Conservation (phyloP, 2,113 vertebrate species). For the Scortum barcoo region DNA sequence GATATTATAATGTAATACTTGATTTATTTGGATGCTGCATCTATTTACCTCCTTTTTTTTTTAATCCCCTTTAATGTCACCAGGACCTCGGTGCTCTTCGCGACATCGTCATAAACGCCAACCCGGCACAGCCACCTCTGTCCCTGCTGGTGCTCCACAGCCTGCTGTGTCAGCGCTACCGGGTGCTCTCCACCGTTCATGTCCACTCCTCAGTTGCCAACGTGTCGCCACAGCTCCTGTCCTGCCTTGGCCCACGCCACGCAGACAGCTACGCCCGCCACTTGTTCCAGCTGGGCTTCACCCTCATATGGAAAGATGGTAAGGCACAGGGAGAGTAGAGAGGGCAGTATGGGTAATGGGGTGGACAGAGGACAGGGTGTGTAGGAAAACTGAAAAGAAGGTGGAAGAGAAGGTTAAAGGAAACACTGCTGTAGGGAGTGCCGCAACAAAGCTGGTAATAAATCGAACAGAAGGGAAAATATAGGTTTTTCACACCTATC, state of each 20-base stretch:
- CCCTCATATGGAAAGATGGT: constrained; percentile 99
- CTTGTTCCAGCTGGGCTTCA: constrained; percentile 94
- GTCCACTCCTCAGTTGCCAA: constrained; percentile 90
- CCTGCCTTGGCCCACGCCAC: constrained; percentile 91
- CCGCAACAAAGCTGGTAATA: not conserved
- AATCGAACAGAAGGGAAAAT: not conserved
- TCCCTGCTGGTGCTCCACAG: constrained; percentile 92
- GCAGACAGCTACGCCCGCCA: constrained; percentile 87
- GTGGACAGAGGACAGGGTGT: not conserved
- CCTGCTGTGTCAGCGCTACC: constrained; percentile 91
- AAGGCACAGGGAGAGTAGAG: constrained; percentile 67
- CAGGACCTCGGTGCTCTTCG: constrained; percentile 92
- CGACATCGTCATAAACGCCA: constrained; percentile 96
- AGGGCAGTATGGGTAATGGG: not conserved
- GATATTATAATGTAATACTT: not conserved
- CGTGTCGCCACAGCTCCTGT: constrained; percentile 88
- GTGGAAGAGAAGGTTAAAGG: too few relatives aligned
- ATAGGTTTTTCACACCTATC: not conserved
- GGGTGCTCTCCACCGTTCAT: constrained; percentile 92
- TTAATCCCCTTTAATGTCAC: constrained; percentile 49
- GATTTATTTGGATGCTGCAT: not conserved
- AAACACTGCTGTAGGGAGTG: not conserved
- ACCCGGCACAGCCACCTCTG: constrained; percentile 90
- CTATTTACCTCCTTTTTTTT: constrained; percentile 10
- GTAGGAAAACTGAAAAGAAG: too few relatives aligned